Evolutionary conservation across 2,797 vertebrate species (phyloP).

Genomic region (Nannoperca australis): DNA sequence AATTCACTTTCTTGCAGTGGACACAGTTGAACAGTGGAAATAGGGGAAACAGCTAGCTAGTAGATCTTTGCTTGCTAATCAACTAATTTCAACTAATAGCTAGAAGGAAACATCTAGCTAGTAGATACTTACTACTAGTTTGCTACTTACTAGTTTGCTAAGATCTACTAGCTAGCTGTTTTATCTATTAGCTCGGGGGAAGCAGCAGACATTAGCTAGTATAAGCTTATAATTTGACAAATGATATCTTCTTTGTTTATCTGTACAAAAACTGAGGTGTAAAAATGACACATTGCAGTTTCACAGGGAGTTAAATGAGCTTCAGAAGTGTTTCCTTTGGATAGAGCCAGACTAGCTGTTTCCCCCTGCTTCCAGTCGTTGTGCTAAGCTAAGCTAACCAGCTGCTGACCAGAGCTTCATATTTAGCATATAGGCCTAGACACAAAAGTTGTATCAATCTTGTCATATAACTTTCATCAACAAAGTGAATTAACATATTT

Average conservation of each 20-base stretch:
- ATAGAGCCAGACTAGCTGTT: neutral
- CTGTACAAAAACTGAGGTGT: neutral
- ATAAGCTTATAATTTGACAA: neutral
- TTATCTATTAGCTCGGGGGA: neutral
- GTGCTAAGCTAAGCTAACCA: constrained; percentile 21
- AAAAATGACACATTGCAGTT: neutral
- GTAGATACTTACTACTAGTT: neutral
- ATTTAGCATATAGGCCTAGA: neutral
- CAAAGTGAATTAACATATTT: constrained; percentile 2
- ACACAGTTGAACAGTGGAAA: neutral
- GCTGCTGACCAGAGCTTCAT: neutral
- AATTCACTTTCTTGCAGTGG: neutral
- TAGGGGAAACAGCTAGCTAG: neutral
- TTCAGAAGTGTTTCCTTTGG: neutral
- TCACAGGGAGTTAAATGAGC: neutral
- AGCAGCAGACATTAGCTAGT: neutral
- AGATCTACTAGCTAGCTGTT: neutral
- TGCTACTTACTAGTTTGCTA: neutral
- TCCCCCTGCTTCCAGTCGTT: constrained; percentile 5
- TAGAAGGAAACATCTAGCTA: neutral
- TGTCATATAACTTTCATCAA: neutral
- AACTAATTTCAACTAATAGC: neutral
- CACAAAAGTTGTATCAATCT: neutral
- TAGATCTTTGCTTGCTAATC: neutral
- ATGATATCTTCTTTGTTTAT: neutral